Base-by-base conservation (phyloP, 2,888 invertebrate genomes). In the Blera fallax region DNA sequence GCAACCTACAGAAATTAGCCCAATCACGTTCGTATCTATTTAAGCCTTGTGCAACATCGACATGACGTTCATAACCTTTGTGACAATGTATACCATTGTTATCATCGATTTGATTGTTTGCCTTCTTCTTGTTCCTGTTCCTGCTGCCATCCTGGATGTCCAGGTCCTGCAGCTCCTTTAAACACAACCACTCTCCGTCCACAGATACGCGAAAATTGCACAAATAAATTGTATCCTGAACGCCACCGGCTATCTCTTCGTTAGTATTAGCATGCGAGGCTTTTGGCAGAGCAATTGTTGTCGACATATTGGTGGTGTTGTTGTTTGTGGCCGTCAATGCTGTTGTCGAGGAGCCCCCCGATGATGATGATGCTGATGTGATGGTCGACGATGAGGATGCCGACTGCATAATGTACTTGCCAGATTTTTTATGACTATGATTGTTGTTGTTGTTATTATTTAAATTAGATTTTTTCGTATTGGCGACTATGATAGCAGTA, bases 181-280 rank as follows among this genome's bases (percentile, higher is more conserved):
- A 93, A 91, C 98, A 98, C 79, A 98, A 94, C 98, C 98, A 98
- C 92, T 98, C 98, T 81, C 98, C 98, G 90, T 98, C 98, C 50
- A 98, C 98, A 65, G 98, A 98, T 5, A 98, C 98, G 77, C 98
- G 96, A 93, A 98, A 98, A 92, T 98, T 98, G 93, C 98, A 98
- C 92, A 98, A 93, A 93, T 98, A 98, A 90, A 98, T 98, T 76
- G 98, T 98, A 92, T 98, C 98, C 93, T 98, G 97, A 56, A 98
- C 98, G 89, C 97, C 97, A 89, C 92, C 91, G 45, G 91, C 90
- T 67, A 92, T 89, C 78, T 92, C 92, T 74, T 91, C 92, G 74
- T 62, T 90, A 64, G 90, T 90, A 73, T 91, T 91, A 34, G 91
- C 93, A 85, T 93, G 93, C 45, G 93, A 93, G 45, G 93, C 90